Evolutionary conservation across 2,888 invertebrate species (phyloP), one percentile per base, ranked within the genome.

Genomic region (Stenoptilia bipunctidactyla): DNA sequence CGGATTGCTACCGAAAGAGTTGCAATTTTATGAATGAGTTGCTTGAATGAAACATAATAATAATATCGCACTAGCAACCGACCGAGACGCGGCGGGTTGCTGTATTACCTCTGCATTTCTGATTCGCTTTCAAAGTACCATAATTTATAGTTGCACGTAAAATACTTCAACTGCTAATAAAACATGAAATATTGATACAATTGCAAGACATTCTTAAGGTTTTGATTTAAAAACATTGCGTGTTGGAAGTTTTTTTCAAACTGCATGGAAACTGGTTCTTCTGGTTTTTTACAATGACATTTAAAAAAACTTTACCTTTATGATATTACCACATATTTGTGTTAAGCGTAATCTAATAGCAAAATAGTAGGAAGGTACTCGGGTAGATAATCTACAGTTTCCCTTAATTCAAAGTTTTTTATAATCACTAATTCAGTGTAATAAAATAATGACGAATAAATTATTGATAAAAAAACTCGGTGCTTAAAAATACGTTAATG

Each of bases 11-110:
- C 60, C 60, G 53, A 68, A 64, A 62, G 64, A 69, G 65, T 68
- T 67, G 68, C 74, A 79, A 79, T 82, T 80, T 79, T 77, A 77
- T 80, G 80, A 80, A 82, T 80, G 79, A 77, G 63, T 72, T 75
- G 70, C 71, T 80, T 75, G 72, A 79, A 82, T 76, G 75, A 70
- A 75, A 72, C 61, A 68, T 65, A 67, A 70, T 74, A 75, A 76
- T 74, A 73, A 63, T 63, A 61, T 53, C 58, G 56, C 51, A 54
- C 55, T 51, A 56, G 49, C 54, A 51, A 56, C 55, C 58, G 60
- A 61, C 51, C 64, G 62, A 67, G 66, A 67, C 20, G 59, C 56
- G 50, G 52, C 44, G 48, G 52, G 49, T 50, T 49, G 52, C 53
- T 54, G 50, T 52, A 58, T 62, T 60, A 61, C 55, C 49, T 51